Conservation (phyloP, 2,888 invertebrate genomes). For the Chalcosyrphus nemorum region DNA sequence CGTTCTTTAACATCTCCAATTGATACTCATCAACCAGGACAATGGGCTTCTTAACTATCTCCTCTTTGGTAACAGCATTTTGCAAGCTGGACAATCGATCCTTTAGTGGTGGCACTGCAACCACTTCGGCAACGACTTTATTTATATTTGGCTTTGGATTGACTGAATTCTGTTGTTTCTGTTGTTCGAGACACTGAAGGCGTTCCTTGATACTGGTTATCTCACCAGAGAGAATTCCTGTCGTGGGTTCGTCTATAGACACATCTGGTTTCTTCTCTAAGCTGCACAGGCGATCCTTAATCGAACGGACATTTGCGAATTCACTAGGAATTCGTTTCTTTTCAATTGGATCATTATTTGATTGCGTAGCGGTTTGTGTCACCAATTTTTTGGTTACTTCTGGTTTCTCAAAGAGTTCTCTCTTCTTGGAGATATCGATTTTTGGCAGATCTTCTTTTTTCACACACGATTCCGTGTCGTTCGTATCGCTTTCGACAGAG, state of each 20-base stretch:
- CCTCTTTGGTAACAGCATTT: slow-evolving; percentile 81
- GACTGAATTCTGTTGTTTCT: slow-evolving; percentile 81
- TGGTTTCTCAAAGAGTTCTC: slow-evolving; percentile 91
- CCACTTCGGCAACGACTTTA: slow-evolving; percentile 78
- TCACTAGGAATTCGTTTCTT: slow-evolving; percentile 79
- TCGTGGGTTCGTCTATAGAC: slow-evolving; percentile 81
- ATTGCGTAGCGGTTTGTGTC: slow-evolving; percentile 11
- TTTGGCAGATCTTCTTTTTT: slow-evolving; percentile 86
- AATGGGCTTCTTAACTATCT: slow-evolving; percentile 78
- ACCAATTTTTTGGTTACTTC: slow-evolving; percentile 40
- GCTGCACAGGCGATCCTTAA: slow-evolving; percentile 88
- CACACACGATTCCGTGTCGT: slow-evolving; percentile 20
- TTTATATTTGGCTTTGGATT: slow-evolving; percentile 75
- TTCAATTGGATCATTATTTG: slow-evolving; percentile 73
- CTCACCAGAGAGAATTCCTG: slow-evolving; percentile 83
- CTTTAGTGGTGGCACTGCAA: slow-evolving; percentile 80
- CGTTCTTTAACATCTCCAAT: slow-evolving; percentile 82
- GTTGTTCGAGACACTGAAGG: slow-evolving; percentile 85
- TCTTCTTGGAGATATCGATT: slow-evolving; percentile 90
- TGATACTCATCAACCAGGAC: slow-evolving; percentile 82
- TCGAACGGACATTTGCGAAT: slow-evolving; percentile 86
- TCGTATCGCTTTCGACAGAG: slow-evolving; percentile 14
- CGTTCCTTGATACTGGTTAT: slow-evolving; percentile 86
- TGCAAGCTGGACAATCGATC: slow-evolving; percentile 81
- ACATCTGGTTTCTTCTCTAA: slow-evolving; percentile 86